These are phyloP conservation scores for Calliopsis andreniformis DNA, from an alignment of 1,140 invertebrate genomes.

Conservation along the genomic window DNA sequence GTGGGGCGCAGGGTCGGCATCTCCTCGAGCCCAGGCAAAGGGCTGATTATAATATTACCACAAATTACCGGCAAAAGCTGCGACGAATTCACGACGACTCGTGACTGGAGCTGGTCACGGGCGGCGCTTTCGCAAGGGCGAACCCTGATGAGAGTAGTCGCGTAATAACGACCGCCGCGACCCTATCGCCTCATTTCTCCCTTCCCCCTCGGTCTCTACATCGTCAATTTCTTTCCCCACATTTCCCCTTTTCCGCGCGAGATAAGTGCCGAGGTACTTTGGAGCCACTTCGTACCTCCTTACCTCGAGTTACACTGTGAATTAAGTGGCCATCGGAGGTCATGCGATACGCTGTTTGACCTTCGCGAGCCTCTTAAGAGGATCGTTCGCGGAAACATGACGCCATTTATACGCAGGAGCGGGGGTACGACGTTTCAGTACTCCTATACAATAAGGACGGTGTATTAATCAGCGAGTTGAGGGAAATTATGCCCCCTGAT, in stretches of 20 bases:
- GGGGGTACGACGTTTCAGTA: neutral
- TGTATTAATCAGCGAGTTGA: neutral
- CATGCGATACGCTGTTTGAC: constrained; percentile 57
- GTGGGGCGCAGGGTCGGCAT: constrained; percentile 42
- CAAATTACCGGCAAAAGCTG: constrained; percentile 70
- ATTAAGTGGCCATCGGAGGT: constrained; percentile 62
- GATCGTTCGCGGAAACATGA: constrained; percentile 34
- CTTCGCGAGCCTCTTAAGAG: constrained; percentile 42
- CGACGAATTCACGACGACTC: constrained; percentile 66
- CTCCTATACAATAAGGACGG: neutral
- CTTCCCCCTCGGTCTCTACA: too few relatives aligned
- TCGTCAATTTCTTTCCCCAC: constrained; percentile 21
- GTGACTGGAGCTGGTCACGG: constrained; percentile 41
- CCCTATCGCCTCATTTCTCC: constrained; percentile 47
- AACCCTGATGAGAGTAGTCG: constrained; percentile 60
- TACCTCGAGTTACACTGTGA: constrained; percentile 50
- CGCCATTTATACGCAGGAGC: constrained; percentile 9
- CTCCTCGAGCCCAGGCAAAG: constrained; percentile 55
- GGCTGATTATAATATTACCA: constrained; percentile 73
- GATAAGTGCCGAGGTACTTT: constrained; percentile 62
- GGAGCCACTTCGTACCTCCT: constrained; percentile 58
- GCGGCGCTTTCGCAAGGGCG: constrained; percentile 47
- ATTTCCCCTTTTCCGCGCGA: constrained; percentile 26
- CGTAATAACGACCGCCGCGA: constrained; percentile 50
- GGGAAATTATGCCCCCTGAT: neutral